Base-by-base conservation (phyloP, 2,797 vertebrate genomes). In the Aulostomus chinensis region DNA sequence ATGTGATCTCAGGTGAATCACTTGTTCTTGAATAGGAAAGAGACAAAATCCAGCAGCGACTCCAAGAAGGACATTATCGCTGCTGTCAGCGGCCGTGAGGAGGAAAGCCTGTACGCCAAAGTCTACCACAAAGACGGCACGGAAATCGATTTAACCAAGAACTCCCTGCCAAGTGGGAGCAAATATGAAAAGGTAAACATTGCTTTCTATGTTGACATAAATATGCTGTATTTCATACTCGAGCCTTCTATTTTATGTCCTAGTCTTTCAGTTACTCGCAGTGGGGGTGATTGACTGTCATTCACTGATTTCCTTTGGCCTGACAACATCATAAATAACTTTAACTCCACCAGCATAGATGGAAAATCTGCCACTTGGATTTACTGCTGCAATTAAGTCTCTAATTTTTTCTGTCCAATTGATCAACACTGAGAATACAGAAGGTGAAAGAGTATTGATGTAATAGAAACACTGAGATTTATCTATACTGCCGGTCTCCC, bases 101-200 rank as follows among this genome's bases (percentile, higher is more conserved):
- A 93, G 58, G 91, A 95, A 53, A 87, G 87, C 66, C 52, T 93
- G 0, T 97, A 93, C 46, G 71, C 94, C 0, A 94, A 95, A 60
- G 88, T 95, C 48, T 94, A 92, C 86, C 87, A 94, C 59, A 92
- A 94, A 68, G 91, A 95, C 0, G 93, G 93, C 0, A 91, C 92
- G 0, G 91, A 92, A 54, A 52, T 93, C 13, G 95, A 98, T 76
- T 86, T 98, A 86, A 93, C 92, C 22, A 97, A 98, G 80, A 96
- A 95, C 49, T 97, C 96, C 0, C 89, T 98, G 68, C 95, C 97
- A 0, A 94, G 94, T 60, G 92, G 78, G n/a, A 83, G 86, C 22
- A 92, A 91, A 73, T 88, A 89, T 53, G 90, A 89, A 66, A 92
- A 92, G 91, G 92, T 92, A 67, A 66, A 15, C 37, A n/a, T 32